Evolutionary conservation across 1,140 invertebrate species (phyloP), one percentile per base, ranked within the genome.

Genomic region (Venustaconcha ellipsiformis): DNA sequence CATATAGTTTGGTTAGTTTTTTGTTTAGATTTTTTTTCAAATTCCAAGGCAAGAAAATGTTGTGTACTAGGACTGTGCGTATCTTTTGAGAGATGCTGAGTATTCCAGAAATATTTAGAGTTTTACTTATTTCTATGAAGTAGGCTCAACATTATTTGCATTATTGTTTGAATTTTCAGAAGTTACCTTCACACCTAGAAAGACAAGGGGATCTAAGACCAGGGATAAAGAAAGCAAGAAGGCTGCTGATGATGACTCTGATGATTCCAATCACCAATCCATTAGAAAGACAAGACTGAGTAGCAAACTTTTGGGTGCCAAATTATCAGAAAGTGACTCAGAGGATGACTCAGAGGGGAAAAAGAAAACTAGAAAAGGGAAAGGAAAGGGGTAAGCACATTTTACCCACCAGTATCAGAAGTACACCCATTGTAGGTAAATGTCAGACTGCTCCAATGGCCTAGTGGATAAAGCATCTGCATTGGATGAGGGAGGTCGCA

Each of bases 291-390:
- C 72, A 20, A 62, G 78, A 23, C 23, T 73, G 57, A 72, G 65
- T 12, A 64, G 67, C 30, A 67, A 66, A 48, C 57, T 74, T 2
- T 60, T 83, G 14, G 79, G 80, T 72, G 73, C 78, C 8, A 77
- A 81, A 57, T 70, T 83, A 18, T 83, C 82, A 23, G 79, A 79
- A n/a, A 79, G 76, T 68, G 81, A 79, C 57, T 75, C 74, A 55
- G 81, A 82, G 56, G 73, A 74, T 67, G 80, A 79, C 18, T 70
- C 67, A 66, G 66, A 76, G 17, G 76, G 73, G 18, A 74, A 74
- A 37, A 81, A 75, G 70, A 79, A 74, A 66, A 69, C 70, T 8
- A 57, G 48, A 48, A 72, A 71, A 71, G 75, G 66, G 18, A 74
- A 62, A 63, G 60, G 60, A 71, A 79, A 74, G 58, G 17, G 72